Conservation (phyloP, 2,113 vertebrate genomes). For the Regulus satrapa region DNA sequence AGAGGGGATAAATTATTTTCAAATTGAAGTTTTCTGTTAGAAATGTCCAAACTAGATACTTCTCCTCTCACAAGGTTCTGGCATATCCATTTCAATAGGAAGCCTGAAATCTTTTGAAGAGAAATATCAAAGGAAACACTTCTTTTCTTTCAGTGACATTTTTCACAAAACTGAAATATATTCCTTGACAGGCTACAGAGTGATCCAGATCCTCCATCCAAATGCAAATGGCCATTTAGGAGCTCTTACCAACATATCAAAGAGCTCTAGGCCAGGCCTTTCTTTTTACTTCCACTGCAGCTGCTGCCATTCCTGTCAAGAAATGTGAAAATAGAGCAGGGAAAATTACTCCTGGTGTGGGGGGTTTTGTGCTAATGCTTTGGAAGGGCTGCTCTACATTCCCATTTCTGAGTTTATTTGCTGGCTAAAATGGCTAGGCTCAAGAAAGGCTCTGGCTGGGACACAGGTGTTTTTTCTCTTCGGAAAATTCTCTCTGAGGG, state of each 20-base stretch:
- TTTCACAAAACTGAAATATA: background rate
- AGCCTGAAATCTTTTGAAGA: background rate
- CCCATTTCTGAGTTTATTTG: background rate
- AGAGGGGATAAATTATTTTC: background rate
- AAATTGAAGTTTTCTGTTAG: background rate
- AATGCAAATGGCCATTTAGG: background rate
- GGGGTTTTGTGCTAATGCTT: background rate
- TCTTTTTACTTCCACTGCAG: background rate
- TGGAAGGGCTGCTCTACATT: background rate
- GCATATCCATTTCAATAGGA: conserved; percentile 3
- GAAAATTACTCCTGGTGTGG: background rate
- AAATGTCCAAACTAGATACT: background rate
- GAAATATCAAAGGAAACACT: conserved; percentile 31
- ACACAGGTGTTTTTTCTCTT: background rate
- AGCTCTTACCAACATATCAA: background rate
- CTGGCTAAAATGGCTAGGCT: background rate
- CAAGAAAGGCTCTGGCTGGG: rapidly evolving
- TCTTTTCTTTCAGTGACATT: background rate
- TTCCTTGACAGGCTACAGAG: background rate
- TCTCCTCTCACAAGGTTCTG: background rate
- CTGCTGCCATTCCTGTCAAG: background rate
- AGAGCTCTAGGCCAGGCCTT: background rate
- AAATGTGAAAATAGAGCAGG: background rate
- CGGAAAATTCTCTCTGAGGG: background rate
- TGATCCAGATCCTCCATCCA: background rate